Evolutionary conservation across 2,888 invertebrate genomes (phyloP).

Genomic region (Cremastinae sp.): DNA sequence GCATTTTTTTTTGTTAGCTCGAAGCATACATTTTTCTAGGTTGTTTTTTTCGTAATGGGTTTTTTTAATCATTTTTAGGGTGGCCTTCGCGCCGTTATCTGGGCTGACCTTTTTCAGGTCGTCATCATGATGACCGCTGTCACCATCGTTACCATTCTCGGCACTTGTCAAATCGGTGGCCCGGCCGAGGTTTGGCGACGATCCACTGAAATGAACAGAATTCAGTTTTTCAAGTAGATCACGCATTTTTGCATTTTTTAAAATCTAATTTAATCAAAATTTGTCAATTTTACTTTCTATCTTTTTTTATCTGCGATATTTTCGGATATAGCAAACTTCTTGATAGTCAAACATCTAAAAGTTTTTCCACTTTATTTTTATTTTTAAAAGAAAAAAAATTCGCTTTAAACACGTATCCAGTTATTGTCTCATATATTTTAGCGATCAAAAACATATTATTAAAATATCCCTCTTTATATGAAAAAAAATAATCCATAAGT

Average conservation of each 20-base stretch:
- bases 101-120: slow-evolving; percentile 79
- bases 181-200: slow-evolving; percentile 73
- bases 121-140: slow-evolving; percentile 75
- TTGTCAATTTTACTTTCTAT: too few relatives aligned
- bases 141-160: slow-evolving; percentile 73
- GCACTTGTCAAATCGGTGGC: slow-evolving; percentile 76
- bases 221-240: slow-evolving; percentile 77
- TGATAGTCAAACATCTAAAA: too few relatives aligned
- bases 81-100: slow-evolving; percentile 79
- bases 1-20: not conserved
- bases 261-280: not conserved
- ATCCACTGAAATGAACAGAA: slow-evolving; percentile 71
- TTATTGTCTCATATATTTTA: too few relatives aligned
- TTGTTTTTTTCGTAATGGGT: not conserved
- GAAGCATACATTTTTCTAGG: slow-evolving; percentile 4
- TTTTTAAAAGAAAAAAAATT: too few relatives aligned
- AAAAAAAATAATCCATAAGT: too few relatives aligned
- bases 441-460: too few relatives aligned
- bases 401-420: too few relatives aligned
- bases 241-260: slow-evolving; percentile 4
- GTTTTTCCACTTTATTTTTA: too few relatives aligned
- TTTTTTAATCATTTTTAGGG: slow-evolving; percentile 78
- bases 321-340: not conserved
- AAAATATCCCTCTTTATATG: too few relatives aligned
- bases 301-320: too few relatives aligned